Conservation (phyloP, 2,113 vertebrate genomes). For the Corapipo altera region DNA sequence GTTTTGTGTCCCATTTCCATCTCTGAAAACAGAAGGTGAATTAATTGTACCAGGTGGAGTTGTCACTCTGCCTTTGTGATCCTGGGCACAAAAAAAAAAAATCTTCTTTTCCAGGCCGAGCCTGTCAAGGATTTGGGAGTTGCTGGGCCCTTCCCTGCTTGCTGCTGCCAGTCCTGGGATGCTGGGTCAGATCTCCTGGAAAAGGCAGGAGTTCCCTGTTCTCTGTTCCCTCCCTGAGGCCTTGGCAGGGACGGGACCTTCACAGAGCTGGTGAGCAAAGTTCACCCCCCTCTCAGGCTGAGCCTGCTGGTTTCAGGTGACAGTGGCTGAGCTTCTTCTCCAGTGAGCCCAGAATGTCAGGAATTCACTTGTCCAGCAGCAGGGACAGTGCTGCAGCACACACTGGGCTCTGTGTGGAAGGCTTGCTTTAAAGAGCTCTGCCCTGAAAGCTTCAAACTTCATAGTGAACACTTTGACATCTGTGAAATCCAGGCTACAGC, state of each 20-base stretch:
- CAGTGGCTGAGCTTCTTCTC: neutral
- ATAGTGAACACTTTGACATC: neutral
- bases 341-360: neutral
- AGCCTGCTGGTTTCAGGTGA: neutral
- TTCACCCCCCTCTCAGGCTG: neutral
- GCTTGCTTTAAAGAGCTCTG: neutral
- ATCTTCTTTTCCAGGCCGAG: neutral
- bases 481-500: neutral
- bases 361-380: neutral
- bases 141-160: neutral
- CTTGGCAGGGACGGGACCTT: neutral
- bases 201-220: neutral
- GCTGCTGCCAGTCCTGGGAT: neutral
- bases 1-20: neutral
- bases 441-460: neutral
- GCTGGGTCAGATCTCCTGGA: accelerated
- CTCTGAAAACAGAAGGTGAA: accelerated
- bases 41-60: neutral
- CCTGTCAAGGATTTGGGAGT: neutral
- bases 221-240: neutral
- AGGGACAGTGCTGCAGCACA: neutral
- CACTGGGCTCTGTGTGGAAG: neutral
- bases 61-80: neutral
- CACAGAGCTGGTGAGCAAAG: accelerated
- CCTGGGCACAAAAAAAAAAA: neutral